phyloP scores from a whole-genome alignment of 2,888 invertebrate genomes.

The Macaria notata region DNA sequence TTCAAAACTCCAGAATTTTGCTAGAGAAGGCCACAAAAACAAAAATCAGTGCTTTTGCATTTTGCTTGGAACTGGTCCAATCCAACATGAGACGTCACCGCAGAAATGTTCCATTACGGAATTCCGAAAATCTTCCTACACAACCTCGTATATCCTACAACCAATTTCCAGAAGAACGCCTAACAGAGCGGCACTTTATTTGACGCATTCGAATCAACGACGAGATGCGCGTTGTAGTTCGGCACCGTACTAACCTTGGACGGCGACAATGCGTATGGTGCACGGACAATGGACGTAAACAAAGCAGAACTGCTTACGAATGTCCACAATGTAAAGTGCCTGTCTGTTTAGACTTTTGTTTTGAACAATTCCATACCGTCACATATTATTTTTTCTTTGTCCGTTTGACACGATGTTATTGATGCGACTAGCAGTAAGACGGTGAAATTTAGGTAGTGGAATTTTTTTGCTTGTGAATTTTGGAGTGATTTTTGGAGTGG shows the following conservation, averaged over 20 bases:
- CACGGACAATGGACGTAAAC: constrained; percentile 8
- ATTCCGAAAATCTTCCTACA: constrained; percentile 2
- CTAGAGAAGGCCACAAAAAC: constrained; percentile 5
- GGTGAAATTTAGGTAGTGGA: no score
- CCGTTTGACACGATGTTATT: no score
- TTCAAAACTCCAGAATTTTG: constrained; percentile 17
- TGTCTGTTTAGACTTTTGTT: constrained; percentile 9
- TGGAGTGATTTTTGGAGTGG: no score
- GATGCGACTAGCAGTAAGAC: no score
- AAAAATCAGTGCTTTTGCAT: background rate
- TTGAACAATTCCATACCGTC: constrained; percentile 5
- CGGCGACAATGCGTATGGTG: constrained; percentile 15
- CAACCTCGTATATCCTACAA: no score
- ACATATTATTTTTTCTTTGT: no score
- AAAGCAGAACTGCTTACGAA: constrained; percentile 4
- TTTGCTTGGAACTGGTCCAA: constrained; percentile 1
- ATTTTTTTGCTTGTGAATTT: no score
- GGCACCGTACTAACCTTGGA: constrained; percentile 9
- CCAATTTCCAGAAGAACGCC: constrained; percentile 4
- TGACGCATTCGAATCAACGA: background rate
- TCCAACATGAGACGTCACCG: background rate
- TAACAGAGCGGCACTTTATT: constrained; percentile 8
- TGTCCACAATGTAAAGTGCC: constrained; percentile 8
- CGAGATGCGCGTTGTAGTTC: constrained; percentile 8
- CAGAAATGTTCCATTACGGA: constrained; percentile 1